These are phyloP conservation scores for Helleia helle DNA, from an alignment of 2,888 invertebrate genomes.

Conservation along the genomic window DNA sequence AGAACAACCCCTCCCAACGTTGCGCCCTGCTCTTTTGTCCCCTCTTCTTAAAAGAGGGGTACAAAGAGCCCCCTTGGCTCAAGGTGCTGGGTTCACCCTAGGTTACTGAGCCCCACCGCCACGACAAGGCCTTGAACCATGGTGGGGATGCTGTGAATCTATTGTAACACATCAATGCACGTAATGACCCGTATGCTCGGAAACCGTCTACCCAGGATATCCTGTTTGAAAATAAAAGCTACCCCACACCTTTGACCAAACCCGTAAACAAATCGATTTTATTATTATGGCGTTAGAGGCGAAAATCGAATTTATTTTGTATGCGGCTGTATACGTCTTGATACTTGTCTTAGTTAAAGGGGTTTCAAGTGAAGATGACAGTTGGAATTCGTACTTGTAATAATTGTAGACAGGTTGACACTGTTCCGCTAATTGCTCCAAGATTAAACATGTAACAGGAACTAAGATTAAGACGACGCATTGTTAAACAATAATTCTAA, in stretches of 20 bases:
- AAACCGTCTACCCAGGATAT: conserved; percentile 57
- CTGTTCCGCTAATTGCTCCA: not conserved
- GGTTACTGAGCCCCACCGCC: too few species aligned
- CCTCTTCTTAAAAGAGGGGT: too few species aligned
- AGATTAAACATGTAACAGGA: too few species aligned
- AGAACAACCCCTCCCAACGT: too few species aligned
- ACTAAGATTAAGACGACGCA: too few species aligned
- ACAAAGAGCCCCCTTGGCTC: too few species aligned
- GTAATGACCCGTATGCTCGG: conserved; percentile 55
- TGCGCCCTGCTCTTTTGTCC: too few species aligned
- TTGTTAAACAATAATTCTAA: too few species aligned
- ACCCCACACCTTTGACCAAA: conserved; percentile 45
- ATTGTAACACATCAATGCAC: conserved; percentile 10
- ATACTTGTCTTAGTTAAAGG: conserved; percentile 4
- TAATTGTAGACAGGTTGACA: not conserved
- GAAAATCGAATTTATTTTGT: conserved; percentile 9
- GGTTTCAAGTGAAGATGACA: not conserved
- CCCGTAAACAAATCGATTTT: conserved; percentile 10
- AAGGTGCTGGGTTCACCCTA: too few species aligned
- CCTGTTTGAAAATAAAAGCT: conserved; percentile 66
- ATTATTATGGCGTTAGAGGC: not conserved
- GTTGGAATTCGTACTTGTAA: not conserved
- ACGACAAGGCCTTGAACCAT: too few species aligned
- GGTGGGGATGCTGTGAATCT: too few species aligned
- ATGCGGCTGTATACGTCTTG: not conserved